phyloP scores from a whole-genome alignment of 1,140 invertebrate genomes.

The Hypsibius dujardini region DNA sequence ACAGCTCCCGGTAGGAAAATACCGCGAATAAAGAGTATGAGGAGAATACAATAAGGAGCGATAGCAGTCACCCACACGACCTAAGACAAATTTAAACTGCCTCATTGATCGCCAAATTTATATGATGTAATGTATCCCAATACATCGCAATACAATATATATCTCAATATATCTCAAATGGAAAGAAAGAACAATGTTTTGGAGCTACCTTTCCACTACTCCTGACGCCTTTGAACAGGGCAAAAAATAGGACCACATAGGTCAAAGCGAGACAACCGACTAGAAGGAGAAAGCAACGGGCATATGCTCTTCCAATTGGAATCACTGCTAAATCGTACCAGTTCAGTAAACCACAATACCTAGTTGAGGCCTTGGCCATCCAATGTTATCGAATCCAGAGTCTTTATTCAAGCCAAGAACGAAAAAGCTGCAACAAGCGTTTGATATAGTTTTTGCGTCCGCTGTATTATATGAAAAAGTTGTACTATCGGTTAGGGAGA shows the following conservation, averaged over 20 bases:
- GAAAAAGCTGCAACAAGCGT: conserved; percentile 40
- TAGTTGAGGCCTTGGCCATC: conserved; percentile 44
- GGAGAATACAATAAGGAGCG: conserved; percentile 55
- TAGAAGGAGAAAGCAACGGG: no score
- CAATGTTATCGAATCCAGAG: conserved; percentile 50
- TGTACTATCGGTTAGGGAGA: no score
- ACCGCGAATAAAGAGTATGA: conserved; percentile 49
- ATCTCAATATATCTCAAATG: no score
- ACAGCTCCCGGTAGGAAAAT: conserved; percentile 41
- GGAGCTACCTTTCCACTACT: conserved; percentile 52
- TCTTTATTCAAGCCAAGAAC: conserved; percentile 48
- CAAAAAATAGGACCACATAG: conserved; percentile 59
- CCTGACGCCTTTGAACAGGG: conserved; percentile 61
- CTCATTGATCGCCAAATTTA: background rate
- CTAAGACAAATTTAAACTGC: conserved; percentile 27
- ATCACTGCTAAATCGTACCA: no score
- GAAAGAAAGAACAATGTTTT: no score
- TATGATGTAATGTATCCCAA: no score
- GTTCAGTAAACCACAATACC: conserved; percentile 35
- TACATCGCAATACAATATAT: no score
- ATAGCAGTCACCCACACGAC: conserved; percentile 64
- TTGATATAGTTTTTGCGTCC: no score
- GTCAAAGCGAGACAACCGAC: conserved; percentile 43
- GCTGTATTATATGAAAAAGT: no score
- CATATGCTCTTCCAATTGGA: no score